Evolutionary conservation across 2,888 invertebrate genomes (phyloP).

Genomic region (Drosophila infuscata): DNA sequence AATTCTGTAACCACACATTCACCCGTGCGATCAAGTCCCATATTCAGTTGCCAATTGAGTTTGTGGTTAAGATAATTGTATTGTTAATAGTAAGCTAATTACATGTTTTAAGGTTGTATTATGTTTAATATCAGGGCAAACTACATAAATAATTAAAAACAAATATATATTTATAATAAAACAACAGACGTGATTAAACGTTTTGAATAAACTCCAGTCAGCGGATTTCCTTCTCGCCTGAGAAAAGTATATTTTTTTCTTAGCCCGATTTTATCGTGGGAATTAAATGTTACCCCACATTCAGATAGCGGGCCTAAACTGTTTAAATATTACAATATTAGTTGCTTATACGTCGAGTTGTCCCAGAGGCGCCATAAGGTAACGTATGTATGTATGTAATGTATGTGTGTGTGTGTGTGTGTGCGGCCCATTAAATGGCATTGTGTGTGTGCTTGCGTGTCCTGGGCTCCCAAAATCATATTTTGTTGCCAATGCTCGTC

Average conservation of each 20-base stretch:
- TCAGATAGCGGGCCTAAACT: slow-evolving; percentile 15
- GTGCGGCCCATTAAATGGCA: slow-evolving; percentile 42
- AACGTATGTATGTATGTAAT: slow-evolving; percentile 6
- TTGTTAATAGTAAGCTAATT: no score
- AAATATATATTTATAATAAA: no score
- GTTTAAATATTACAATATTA: slow-evolving; percentile 56
- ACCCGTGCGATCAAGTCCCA: neutral
- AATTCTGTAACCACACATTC: neutral
- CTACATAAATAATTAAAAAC: no score
- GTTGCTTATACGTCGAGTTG: slow-evolving; percentile 45
- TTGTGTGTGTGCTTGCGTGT: slow-evolving; percentile 22
- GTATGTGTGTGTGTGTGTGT: slow-evolving; percentile 6
- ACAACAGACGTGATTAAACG: no score
- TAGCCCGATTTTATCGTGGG: neutral
- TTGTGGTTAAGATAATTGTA: neutral
- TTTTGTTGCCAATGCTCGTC: slow-evolving; percentile 65
- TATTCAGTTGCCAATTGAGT: neutral
- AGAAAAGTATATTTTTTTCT: neutral
- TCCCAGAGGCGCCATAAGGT: slow-evolving; percentile 57
- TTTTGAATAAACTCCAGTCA: no score
- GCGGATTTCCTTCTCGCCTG: no score
- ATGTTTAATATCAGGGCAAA: no score
- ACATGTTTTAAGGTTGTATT: no score
- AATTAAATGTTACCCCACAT: neutral
- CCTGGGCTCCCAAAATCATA: slow-evolving; percentile 70